Percentiles rank a stretch among this genome's conserved stretches.
Evolutionary conservation across 2,113 vertebrate species (phyloP).

Genomic region (Tichodroma muraria): DNA sequence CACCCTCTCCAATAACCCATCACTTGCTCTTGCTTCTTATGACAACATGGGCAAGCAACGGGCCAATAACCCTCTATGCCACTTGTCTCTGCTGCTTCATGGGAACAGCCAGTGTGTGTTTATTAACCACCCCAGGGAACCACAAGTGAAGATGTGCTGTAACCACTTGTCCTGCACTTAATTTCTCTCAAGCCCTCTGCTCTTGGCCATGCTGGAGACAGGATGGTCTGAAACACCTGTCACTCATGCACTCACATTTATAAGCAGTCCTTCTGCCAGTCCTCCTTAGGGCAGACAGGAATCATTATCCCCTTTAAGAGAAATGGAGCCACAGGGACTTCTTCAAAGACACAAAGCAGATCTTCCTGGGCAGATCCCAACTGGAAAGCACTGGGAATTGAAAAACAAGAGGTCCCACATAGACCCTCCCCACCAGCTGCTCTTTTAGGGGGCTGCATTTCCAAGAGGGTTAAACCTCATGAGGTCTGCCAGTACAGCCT

Average conservation of each 20-base stretch:
- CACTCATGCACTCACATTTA: background rate
- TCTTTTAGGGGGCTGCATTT: background rate
- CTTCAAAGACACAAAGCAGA: background rate
- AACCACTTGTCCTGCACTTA: background rate
- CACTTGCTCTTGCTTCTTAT: background rate
- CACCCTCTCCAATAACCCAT: background rate
- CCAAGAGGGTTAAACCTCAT: accelerated
- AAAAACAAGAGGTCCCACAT: background rate
- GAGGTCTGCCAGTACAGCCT: background rate
- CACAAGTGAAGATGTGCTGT: background rate
- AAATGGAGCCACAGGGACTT: background rate
- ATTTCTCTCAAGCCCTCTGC: background rate
- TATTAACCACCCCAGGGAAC: background rate
- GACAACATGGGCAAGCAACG: accelerated
- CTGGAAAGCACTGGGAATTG: background rate
- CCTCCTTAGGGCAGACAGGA: background rate
- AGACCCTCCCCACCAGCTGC: background rate
- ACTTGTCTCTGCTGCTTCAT: background rate
- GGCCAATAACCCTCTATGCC: background rate
- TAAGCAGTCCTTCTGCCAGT: background rate
- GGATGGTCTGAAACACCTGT: background rate
- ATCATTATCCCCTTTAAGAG: background rate
- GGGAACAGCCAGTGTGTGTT: background rate
- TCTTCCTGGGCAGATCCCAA: background rate
- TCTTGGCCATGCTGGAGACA: background rate